These are phyloP conservation scores for Heliconius cydno DNA, from an alignment of 2,888 invertebrate genomes.

Conservation along the genomic window DNA sequence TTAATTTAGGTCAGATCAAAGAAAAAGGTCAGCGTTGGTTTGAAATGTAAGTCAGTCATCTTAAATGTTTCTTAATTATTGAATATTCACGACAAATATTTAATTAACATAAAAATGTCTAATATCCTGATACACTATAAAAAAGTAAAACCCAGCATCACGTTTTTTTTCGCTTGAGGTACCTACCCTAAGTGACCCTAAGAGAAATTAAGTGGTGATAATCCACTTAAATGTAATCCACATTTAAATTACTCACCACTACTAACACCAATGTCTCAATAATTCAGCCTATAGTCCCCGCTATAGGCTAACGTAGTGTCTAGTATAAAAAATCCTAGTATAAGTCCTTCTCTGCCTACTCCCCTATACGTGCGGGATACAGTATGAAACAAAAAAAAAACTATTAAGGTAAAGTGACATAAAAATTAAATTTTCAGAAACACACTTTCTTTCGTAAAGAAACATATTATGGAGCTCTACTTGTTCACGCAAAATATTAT, in stretches of 20 bases:
- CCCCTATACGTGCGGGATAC: not conserved
- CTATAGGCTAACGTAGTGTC: no score
- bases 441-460: conserved; percentile 9
- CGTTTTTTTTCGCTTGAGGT: no score
- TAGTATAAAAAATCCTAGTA: no score
- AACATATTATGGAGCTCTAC: conserved; percentile 8
- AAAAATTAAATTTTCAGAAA: conserved; percentile 14
- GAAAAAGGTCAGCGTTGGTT: conserved; percentile 2
- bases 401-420: not conserved
- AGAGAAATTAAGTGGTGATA: no score
- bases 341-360: not conserved
- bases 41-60: not conserved
- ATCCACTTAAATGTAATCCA: no score
- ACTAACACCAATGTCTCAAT: no score
- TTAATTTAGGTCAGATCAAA: conserved; percentile 5
- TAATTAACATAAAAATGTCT: not conserved
- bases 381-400: not conserved
- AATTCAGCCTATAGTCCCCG: no score
- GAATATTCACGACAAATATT: not conserved
- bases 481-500: conserved; percentile 32
- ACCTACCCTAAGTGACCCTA: no score
- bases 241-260: no score
- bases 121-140: not conserved
- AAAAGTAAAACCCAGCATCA: no score
- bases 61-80: not conserved